These are phyloP conservation scores for Oryzias dopingdopingensis DNA, from an alignment of 2,797 vertebrate genomes.

Conservation along the genomic window DNA sequence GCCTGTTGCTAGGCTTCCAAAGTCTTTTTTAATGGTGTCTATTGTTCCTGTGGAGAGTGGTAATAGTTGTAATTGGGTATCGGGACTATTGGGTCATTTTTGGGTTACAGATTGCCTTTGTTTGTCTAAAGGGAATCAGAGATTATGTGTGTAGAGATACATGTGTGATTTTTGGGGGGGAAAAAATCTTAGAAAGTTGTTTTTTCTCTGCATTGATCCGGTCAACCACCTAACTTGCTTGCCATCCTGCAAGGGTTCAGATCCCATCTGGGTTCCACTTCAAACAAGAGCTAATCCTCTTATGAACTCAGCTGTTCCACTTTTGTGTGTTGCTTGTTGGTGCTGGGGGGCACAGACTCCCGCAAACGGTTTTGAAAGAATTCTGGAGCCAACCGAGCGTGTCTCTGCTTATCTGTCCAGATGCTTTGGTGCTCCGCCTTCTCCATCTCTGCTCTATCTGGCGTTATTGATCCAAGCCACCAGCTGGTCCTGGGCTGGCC, in stretches of 20 bases:
- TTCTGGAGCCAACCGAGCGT: conserved; percentile 19
- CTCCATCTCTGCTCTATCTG: conserved; percentile 45
- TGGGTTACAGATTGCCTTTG: background rate
- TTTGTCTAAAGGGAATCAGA: background rate
- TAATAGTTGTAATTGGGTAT: conserved; percentile 6
- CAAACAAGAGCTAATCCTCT: conserved; percentile 77
- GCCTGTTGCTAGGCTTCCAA: conserved; percentile 40
- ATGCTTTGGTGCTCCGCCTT: conserved; percentile 51
- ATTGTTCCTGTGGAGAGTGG: conserved; percentile 21
- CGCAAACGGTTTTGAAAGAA: conserved; percentile 13
- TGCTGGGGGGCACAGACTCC: conserved; percentile 36
- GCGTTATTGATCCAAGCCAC: conserved; percentile 72
- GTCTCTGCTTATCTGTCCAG: conserved; percentile 56
- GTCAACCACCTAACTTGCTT: conserved; percentile 31
- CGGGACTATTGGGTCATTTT: background rate
- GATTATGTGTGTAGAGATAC: no score
- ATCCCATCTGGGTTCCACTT: conserved; percentile 70
- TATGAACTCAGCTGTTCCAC: conserved; percentile 58
- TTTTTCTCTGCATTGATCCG: conserved; percentile 19
- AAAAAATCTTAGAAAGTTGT: conserved; percentile 25
- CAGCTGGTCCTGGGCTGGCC: conserved; percentile 74
- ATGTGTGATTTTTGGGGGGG: no score
- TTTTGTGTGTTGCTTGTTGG: conserved; percentile 30
- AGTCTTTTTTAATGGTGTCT: conserved; percentile 18
- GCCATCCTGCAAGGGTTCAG: conserved; percentile 49